Conservation (phyloP, 2,888 invertebrate species). For the Gryllus longicercus region DNA sequence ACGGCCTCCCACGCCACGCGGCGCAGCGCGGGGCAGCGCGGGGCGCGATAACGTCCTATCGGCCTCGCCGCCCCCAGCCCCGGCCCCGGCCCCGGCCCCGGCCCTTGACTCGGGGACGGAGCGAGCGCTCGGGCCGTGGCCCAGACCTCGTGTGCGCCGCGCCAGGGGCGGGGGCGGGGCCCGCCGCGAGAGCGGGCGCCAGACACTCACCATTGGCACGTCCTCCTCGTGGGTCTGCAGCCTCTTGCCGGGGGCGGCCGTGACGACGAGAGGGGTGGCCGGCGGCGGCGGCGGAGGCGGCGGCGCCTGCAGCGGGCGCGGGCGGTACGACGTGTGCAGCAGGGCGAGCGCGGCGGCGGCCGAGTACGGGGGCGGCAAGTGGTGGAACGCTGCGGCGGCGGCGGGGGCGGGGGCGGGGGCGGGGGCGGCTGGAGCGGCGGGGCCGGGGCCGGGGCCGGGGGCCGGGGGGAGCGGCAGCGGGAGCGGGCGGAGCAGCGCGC, state of each 20-base stretch:
- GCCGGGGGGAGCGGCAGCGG: slow-evolving; percentile 22
- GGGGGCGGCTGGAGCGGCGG: slow-evolving; percentile 26
- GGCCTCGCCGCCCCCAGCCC: too few relatives aligned
- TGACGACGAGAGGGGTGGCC: slow-evolving; percentile 30
- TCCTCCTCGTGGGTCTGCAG: slow-evolving; percentile 33
- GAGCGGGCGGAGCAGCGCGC: slow-evolving; percentile 30
- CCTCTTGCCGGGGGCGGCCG: slow-evolving; percentile 33
- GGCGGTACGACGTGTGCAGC: slow-evolving; percentile 22
- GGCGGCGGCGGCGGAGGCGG: slow-evolving; percentile 27
- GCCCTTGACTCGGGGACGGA: too few relatives aligned
- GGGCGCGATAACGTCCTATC: too few relatives aligned
- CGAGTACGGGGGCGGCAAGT: slow-evolving; percentile 24
- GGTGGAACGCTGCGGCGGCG: slow-evolving; percentile 25
- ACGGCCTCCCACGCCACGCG: not conserved
- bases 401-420: slow-evolving; percentile 12
- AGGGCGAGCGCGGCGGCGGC: slow-evolving; percentile 24
- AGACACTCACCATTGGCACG: slow-evolving; percentile 34
- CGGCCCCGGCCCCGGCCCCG: too few relatives aligned
- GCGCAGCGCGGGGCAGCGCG: not conserved
- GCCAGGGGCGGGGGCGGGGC: too few relatives aligned
- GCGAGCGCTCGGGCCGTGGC: too few relatives aligned
- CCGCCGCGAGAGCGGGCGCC: not conserved
- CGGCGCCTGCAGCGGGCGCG: slow-evolving; percentile 12
- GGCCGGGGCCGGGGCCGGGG: slow-evolving; percentile 18
- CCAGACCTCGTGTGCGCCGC: too few relatives aligned